Base-by-base conservation (phyloP, 2,888 invertebrate species). In the Macrophya alboannulata region DNA sequence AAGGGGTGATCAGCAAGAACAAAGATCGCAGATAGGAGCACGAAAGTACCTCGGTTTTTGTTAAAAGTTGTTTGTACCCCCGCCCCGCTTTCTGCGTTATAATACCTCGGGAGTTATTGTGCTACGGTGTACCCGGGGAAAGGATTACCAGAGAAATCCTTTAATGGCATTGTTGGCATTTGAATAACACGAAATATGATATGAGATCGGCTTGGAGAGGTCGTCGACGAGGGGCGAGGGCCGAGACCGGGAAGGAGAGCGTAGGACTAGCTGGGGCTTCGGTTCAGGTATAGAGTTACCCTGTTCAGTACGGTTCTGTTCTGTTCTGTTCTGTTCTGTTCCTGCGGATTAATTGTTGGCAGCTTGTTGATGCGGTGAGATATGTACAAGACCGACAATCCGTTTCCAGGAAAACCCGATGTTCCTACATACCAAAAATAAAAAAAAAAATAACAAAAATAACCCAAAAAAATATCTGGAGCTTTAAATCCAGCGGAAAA, bases 111-210 rank as follows among this genome's bases (percentile, higher is more conserved):
- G 21, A 68, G 85, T 77, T 79, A 85, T 74, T 84, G 84, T 76
- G 40, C 31, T 21, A 25, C 15, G 40, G 74, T 59, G 31, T 68
- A 25, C 45, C 25, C 62, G 48, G 86, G 88, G 89, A 88, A 90
- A 89, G 92, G 91, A 91, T 92, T 92, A 92, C 89, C 89, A 88
- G 88, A 90, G 90, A 92, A 93, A 92, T 92, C 92, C 91, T 92
- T 93, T 93, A 93, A 93, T 93, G 91, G 92, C 90, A 92, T 93
- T 93, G 93, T 93, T 93, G 91, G 90, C 90, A 92, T 93, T 93
- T 92, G 93, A 93, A 93, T 93, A 93, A 93, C 92, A 92, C 91
- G 93, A 93, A 93, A 93, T 91, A 92, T 90, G 93, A 93, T 92
- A 92, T 88, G 91, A 93, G 92, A 92, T 93, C 90, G 89, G 88